Percentiles rank a stretch among this genome's conserved stretches.
These are phyloP conservation scores for Dendronephthya gigantea DNA, from an alignment of 64 coral and sea anemone species.

Conservation along the genomic window DNA sequence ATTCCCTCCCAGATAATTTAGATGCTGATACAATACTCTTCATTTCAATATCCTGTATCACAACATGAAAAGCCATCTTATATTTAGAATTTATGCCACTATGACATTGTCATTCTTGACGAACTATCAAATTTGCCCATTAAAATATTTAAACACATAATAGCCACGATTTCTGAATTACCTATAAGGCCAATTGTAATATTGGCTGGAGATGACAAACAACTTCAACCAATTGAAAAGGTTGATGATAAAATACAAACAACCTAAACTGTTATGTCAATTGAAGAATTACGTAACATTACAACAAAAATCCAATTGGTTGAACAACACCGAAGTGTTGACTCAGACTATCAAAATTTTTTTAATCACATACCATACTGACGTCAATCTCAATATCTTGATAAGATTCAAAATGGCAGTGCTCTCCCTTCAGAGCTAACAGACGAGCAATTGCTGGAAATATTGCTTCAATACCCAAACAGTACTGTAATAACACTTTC, in stretches of 20 bases:
- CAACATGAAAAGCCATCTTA: background rate
- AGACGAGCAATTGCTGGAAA: too few relatives aligned
- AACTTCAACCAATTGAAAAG: slow-evolving; percentile 34
- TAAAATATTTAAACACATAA: slow-evolving; percentile 25
- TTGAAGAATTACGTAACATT: slow-evolving; percentile 10
- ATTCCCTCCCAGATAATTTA: background rate
- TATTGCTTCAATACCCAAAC: too few relatives aligned
- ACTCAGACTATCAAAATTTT: slow-evolving; percentile 3
- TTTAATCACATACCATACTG: slow-evolving; percentile 28
- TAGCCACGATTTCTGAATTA: slow-evolving; percentile 17
- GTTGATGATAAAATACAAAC: slow-evolving; percentile 22
- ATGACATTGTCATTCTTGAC: slow-evolving; percentile 4
- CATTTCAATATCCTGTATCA: background rate
- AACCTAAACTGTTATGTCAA: slow-evolving; percentile 10
- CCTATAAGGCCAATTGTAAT: slow-evolving; percentile 18
- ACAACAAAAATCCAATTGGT: slow-evolving; percentile 5
- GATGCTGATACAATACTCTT: background rate
- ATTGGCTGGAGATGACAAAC: too few relatives aligned
- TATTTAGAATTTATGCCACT: background rate
- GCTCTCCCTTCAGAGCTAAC: too few relatives aligned
- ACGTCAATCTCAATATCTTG: background rate
- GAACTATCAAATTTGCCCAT: slow-evolving; percentile 13
- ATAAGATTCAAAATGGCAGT: too few relatives aligned
- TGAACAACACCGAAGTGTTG: slow-evolving; percentile 14
- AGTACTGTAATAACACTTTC: too few relatives aligned